phyloP scores from a whole-genome alignment of 23 tunicate species.

The Ascidia mentula region DNA sequence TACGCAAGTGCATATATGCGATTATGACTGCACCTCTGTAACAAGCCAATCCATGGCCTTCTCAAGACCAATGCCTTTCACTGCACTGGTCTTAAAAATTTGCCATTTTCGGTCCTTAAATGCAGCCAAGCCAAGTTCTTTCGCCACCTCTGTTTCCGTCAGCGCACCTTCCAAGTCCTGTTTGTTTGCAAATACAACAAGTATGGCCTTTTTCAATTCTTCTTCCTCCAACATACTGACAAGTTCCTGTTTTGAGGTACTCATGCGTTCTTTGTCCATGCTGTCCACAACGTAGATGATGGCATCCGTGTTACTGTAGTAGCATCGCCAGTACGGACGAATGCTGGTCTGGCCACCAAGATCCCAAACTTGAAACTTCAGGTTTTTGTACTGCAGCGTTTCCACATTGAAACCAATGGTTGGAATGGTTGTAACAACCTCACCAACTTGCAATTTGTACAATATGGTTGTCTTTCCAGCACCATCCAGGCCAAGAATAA shows the following conservation, averaged over 20 bases:
- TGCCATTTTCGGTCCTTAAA: slow-evolving; percentile 93
- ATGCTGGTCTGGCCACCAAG: slow-evolving; percentile 99
- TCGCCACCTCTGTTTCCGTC: slow-evolving; percentile 93
- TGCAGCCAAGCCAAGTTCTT: slow-evolving; percentile 83
- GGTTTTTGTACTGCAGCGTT: slow-evolving; percentile 90
- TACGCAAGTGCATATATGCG: neutral
- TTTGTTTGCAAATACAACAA: slow-evolving; percentile 94
- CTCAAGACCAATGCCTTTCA: slow-evolving; percentile 85
- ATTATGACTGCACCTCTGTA: slow-evolving; percentile 52
- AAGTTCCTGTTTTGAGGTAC: slow-evolving; percentile 93
- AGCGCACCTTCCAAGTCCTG: slow-evolving; percentile 96
- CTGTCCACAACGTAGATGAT: slow-evolving; percentile 99
- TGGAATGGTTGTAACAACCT: slow-evolving; percentile 99
- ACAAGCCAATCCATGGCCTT: slow-evolving; percentile 98
- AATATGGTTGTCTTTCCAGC: slow-evolving; percentile 99
- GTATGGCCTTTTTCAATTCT: slow-evolving; percentile 88
- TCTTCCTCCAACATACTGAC: slow-evolving; percentile 99
- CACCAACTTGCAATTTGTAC: slow-evolving; percentile 97
- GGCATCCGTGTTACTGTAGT: slow-evolving; percentile 99
- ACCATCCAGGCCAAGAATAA: slow-evolving; percentile 96
- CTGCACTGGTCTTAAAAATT: slow-evolving; percentile 95
- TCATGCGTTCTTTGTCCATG: slow-evolving; percentile 92
- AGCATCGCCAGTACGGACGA: slow-evolving; percentile 99
- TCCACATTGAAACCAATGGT: slow-evolving; percentile 99
- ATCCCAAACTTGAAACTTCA: slow-evolving; percentile 99